These are phyloP conservation scores for Hoplodrina ambigua DNA, from an alignment of 2,888 invertebrate species.

Conservation along the genomic window DNA sequence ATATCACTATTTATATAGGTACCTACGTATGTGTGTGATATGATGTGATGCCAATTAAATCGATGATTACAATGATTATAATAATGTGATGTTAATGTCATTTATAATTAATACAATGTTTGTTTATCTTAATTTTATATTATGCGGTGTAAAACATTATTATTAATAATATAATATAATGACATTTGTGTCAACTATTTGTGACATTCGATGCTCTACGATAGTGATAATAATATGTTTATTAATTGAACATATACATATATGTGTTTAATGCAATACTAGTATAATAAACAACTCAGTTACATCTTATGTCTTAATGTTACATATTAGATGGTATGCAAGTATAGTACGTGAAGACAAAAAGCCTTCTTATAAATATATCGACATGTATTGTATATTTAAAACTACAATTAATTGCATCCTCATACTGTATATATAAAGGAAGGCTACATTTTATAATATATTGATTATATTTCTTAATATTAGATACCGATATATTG, in stretches of 20 bases:
- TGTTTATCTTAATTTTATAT: conserved; percentile 39
- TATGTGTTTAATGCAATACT: conserved; percentile 17
- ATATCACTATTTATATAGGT: conserved; percentile 22
- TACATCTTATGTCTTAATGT: conserved; percentile 41
- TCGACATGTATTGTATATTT: conserved; percentile 19
- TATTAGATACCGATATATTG: conserved; percentile 1
- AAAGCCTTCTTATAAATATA: conserved; percentile 14
- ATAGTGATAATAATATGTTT: conserved; percentile 13
- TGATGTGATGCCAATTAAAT: conserved; percentile 31
- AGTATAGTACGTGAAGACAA: conserved; percentile 28
- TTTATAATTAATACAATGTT: conserved; percentile 27
- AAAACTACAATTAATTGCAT: conserved; percentile 41
- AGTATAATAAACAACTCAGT: conserved; percentile 7
- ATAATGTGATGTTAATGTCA: conserved; percentile 21
- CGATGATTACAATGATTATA: conserved; percentile 16
- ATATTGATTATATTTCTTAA: conserved; percentile 6
- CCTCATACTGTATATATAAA: conserved; percentile 18
- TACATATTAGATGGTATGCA: conserved; percentile 38
- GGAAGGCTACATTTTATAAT: conserved; percentile 24
- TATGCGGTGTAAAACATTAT: conserved; percentile 39
- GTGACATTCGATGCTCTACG: conserved; percentile 48
- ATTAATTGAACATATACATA: conserved; percentile 1
- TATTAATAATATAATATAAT: conserved; percentile 35
- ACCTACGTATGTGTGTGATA: neutral
- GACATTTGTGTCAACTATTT: conserved; percentile 47